phyloP scores from a whole-genome alignment of 1,140 invertebrate species.

The Bombus turneri region DNA sequence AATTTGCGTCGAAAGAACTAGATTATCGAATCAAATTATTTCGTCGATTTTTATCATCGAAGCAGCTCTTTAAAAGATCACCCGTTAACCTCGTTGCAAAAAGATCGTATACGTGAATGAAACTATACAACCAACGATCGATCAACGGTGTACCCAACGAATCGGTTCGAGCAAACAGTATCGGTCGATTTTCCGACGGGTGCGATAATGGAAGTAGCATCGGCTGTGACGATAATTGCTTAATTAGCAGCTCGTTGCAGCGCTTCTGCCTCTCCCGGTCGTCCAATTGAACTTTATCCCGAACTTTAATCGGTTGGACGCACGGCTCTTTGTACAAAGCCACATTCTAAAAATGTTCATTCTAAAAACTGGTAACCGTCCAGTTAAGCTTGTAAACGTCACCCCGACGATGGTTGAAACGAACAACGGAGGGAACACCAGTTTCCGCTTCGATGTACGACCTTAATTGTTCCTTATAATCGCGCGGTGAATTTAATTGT shows the following conservation, averaged over 20 bases:
- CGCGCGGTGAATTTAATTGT: conserved; percentile 22
- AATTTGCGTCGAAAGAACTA: too few species aligned
- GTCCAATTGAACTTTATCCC: conserved; percentile 61
- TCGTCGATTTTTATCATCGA: too few species aligned
- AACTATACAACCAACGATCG: too few species aligned
- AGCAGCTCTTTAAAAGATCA: too few species aligned
- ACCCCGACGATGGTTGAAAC: conserved; percentile 45
- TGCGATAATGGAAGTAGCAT: not conserved
- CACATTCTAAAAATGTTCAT: not conserved
- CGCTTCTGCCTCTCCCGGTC: conserved; percentile 26
- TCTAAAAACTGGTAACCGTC: conserved; percentile 48
- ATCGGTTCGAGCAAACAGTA: not conserved
- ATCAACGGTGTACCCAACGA: not conserved
- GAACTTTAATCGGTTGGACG: conserved; percentile 59
- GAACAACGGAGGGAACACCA: conserved; percentile 8
- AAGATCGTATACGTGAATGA: not conserved
- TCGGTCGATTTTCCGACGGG: not conserved
- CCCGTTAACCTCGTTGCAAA: not conserved
- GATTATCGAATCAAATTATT: too few species aligned
- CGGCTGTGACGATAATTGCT: conserved; percentile 52
- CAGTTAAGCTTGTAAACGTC: conserved; percentile 55
- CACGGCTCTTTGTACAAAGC: not conserved
- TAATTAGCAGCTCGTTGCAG: conserved; percentile 60
- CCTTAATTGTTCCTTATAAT: conserved; percentile 36
- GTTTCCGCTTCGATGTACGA: conserved; percentile 28